Conservation (phyloP, 2,797 vertebrate species). For the Pseudomugil gertrudae region DNA sequence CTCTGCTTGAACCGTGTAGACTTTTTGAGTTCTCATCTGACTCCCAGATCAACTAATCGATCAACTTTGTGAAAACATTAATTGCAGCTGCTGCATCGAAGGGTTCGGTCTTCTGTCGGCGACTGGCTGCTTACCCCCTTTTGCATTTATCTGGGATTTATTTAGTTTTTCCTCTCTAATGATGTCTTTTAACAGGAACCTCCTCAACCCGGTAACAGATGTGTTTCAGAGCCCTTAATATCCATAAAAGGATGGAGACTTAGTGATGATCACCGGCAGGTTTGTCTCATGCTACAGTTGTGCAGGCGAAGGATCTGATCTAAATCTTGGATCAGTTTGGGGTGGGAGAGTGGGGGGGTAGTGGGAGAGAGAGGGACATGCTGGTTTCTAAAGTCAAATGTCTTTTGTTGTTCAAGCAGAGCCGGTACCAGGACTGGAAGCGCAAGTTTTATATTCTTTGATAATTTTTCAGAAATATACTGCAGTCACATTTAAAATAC, state of each 20-base stretch:
- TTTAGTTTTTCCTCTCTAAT: slow-evolving; percentile 38
- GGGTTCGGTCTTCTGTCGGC: slow-evolving; percentile 26
- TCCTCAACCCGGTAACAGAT: slow-evolving; percentile 74
- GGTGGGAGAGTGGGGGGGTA: background rate
- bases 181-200: slow-evolving; percentile 46
- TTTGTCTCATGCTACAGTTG: slow-evolving; percentile 82
- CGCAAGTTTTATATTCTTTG: slow-evolving; percentile 87
- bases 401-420: slow-evolving; percentile 73
- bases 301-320: slow-evolving; percentile 75
- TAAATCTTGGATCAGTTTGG: slow-evolving; percentile 48
- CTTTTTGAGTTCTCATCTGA: slow-evolving; percentile 36
- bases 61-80: too few relatives aligned
- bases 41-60: too few relatives aligned
- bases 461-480: slow-evolving; percentile 82
- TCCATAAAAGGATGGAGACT: slow-evolving; percentile 81
- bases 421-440: slow-evolving; percentile 83
- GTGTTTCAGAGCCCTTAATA: slow-evolving; percentile 83
- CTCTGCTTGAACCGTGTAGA: slow-evolving; percentile 74
- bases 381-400: slow-evolving; percentile 53
- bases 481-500: slow-evolving; percentile 83
- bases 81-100: slow-evolving; percentile 34
- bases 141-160: slow-evolving; percentile 45
- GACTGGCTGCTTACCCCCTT: slow-evolving; percentile 34
- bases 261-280: slow-evolving; percentile 74
- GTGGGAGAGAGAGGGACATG: slow-evolving; percentile 37